These are phyloP conservation scores for Dilophus febrilis DNA, from an alignment of 2,888 invertebrate genomes.

Conservation along the genomic window DNA sequence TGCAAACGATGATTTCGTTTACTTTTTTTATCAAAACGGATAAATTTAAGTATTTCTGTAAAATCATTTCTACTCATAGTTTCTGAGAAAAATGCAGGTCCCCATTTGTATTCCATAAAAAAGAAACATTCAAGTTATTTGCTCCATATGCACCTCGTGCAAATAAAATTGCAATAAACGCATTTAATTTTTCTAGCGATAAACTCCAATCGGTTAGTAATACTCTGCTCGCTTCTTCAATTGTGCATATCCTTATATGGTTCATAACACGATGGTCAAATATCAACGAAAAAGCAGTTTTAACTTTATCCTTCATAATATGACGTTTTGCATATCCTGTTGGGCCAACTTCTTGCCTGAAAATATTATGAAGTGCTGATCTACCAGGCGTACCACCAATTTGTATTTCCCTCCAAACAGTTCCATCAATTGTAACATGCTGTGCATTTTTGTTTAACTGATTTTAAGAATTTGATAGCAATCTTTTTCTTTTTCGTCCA, in stretches of 20 bases:
- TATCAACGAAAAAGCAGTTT: constrained; percentile 11
- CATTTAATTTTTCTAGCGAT: constrained; percentile 7
- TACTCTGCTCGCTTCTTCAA: constrained; percentile 8
- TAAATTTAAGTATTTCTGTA: constrained; percentile 12
- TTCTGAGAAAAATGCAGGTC: constrained; percentile 13
- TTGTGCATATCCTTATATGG: constrained; percentile 10
- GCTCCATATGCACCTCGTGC: constrained; percentile 14
- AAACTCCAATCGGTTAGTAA: constrained; percentile 8
- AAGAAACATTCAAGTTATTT: constrained; percentile 10
- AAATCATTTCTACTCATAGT: constrained; percentile 14
- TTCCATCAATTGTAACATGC: constrained; percentile 7
- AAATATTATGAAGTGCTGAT: constrained; percentile 6
- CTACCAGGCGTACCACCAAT: constrained; percentile 3
- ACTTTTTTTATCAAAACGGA: constrained; percentile 13
- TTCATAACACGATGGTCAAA: constrained; percentile 10
- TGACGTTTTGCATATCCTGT: constrained; percentile 10
- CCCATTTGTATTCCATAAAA: constrained; percentile 14
- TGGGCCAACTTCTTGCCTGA: constrained; percentile 5
- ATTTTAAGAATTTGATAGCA: neutral
- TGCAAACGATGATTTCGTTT: constrained; percentile 10
- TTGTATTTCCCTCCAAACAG: constrained; percentile 9
- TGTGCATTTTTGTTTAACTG: neutral
- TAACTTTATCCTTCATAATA: constrained; percentile 10
- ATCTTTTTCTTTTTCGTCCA: neutral
- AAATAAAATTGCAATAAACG: constrained; percentile 13